These are phyloP conservation scores for Ophioninae sp. DNA, from an alignment of 2,888 invertebrate species.

Conservation along the genomic window DNA sequence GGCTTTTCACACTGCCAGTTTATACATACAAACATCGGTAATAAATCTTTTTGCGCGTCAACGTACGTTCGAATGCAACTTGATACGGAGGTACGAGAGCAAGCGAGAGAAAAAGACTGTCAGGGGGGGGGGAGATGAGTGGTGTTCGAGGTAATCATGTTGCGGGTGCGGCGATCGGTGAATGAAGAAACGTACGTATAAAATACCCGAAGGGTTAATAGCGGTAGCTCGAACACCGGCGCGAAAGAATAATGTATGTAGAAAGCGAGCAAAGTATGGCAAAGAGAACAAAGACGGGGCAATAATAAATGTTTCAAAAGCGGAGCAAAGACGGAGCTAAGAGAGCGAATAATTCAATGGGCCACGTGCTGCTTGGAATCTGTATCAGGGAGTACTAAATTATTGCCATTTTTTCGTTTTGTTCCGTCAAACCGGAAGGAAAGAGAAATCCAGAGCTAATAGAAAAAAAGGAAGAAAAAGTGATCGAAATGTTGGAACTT, in stretches of 20 bases:
- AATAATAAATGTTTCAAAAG: neutral
- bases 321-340: neutral
- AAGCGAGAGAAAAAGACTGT: neutral
- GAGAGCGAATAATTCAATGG: slow-evolving; percentile 50
- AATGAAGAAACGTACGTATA: slow-evolving; percentile 6
- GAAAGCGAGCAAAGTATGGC: neutral
- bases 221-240: slow-evolving; percentile 45
- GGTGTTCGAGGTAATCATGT: slow-evolving; percentile 56
- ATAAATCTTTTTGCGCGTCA: slow-evolving; percentile 60
- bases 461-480: neutral
- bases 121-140: slow-evolving; percentile 20
- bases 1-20: slow-evolving; percentile 36
- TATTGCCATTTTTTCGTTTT: slow-evolving; percentile 42
- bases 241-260: slow-evolving; percentile 32
- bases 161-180: slow-evolving; percentile 32
- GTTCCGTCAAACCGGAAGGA: slow-evolving; percentile 14
- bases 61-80: slow-evolving; percentile 34
- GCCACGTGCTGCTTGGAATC: slow-evolving; percentile 6
- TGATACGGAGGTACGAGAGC: neutral
- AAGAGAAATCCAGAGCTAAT: slow-evolving; percentile 17
- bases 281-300: neutral
- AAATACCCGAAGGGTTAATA: slow-evolving; percentile 29
- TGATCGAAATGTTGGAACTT: too few species aligned
- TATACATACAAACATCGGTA: slow-evolving; percentile 39
- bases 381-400: slow-evolving; percentile 24